Percentiles rank a stretch among this genome's conserved stretches.
Evolutionary conservation across 1,140 invertebrate genomes (phyloP).

Genomic region (Portunus trituberculatus): DNA sequence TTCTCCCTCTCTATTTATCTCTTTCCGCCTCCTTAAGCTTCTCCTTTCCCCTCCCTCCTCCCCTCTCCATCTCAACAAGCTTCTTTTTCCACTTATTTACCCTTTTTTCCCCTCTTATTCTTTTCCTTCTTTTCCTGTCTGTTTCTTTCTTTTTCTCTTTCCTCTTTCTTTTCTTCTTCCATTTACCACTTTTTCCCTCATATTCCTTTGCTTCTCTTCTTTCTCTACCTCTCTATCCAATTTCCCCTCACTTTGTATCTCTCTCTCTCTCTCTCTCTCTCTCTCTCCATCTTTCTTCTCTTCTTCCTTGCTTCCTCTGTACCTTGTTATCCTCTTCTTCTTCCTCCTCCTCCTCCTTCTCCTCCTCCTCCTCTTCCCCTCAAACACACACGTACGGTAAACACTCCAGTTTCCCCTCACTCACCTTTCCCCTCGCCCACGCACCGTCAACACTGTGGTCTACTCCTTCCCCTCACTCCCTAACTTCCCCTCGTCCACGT

Average conservation of each 20-base stretch:
- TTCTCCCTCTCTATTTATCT: neutral
- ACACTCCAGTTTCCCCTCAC: neutral
- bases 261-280: neutral
- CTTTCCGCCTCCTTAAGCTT: neutral
- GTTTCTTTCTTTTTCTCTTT: neutral
- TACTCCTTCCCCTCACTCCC: neutral
- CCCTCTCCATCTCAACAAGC: too few species aligned
- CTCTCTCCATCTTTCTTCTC: neutral
- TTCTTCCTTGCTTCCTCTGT: neutral
- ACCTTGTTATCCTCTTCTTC: neutral
- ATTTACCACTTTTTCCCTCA: neutral
- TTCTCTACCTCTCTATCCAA: neutral
- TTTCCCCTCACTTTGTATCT: neutral
- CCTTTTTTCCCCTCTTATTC: neutral
- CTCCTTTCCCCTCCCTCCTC: too few species aligned
- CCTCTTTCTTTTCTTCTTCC: neutral
- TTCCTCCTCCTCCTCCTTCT: neutral
- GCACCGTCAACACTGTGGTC: conserved; percentile 2
- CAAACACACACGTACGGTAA: neutral
- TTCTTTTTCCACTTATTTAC: too few species aligned
- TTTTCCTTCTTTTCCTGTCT: neutral
- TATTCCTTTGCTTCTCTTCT: neutral
- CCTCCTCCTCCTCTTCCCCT: neutral
- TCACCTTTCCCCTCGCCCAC: neutral
- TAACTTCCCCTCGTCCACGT: neutral